phyloP scores from a whole-genome alignment of 2,888 invertebrate species.

The Harmothoe impar region DNA sequence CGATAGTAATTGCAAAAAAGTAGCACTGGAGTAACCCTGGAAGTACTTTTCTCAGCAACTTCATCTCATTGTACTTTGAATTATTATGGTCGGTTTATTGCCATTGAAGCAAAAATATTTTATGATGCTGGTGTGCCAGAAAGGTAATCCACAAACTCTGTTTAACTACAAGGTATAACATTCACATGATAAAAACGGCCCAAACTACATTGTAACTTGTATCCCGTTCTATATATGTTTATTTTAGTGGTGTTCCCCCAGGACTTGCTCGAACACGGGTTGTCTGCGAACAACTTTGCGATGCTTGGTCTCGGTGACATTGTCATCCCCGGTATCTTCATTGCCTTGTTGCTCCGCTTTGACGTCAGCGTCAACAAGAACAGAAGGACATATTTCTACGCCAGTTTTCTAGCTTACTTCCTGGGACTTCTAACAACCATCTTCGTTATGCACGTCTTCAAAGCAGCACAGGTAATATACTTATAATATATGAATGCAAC shows the following conservation, averaged over 20 bases:
- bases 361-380: constrained; percentile 87
- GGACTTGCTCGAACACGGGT: constrained; percentile 96
- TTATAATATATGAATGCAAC: neutral
- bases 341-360: constrained; percentile 96
- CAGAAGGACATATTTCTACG: constrained; percentile 88
- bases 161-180: too few species aligned
- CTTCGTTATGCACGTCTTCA: constrained; percentile 98
- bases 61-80: too few species aligned
- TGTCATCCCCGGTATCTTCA: constrained; percentile 99
- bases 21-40: too few species aligned
- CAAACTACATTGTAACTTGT: too few species aligned
- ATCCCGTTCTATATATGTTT: neutral
- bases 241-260: constrained; percentile 97
- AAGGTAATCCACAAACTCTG: too few species aligned
- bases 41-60: too few species aligned
- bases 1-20: too few species aligned
- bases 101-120: too few species aligned
- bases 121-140: too few species aligned
- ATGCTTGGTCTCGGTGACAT: constrained; percentile 99
- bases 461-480: constrained; percentile 89
- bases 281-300: constrained; percentile 94
- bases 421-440: constrained; percentile 96
- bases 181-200: too few species aligned
- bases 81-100: too few species aligned
- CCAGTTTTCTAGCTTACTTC: constrained; percentile 96